A percentile compares a stretch with the other conserved stretches of the same genome.
Conservation (phyloP, 1,140 invertebrate species). For the Brachionus angularis region DNA sequence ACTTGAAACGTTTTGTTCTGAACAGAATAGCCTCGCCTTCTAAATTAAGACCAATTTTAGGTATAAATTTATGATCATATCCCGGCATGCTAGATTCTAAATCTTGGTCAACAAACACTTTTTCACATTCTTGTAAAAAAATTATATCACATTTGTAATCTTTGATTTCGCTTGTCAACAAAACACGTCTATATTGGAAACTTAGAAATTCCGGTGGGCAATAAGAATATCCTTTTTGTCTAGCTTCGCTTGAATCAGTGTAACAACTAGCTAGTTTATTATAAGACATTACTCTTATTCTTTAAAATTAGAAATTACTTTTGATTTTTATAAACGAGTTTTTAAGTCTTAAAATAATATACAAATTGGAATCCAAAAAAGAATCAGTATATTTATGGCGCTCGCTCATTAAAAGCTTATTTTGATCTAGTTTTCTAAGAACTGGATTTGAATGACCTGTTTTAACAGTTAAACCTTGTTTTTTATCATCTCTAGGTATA, state of each 20-base stretch:
- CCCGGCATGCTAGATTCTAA: not conserved
- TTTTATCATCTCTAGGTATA: not conserved
- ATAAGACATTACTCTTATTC: constrained; percentile 20
- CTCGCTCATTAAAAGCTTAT: constrained; percentile 14
- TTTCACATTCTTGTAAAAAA: constrained; percentile 41
- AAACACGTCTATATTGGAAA: too few species aligned
- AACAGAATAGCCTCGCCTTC: too few species aligned
- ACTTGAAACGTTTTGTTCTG: too few species aligned
- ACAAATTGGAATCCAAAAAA: constrained; percentile 1
- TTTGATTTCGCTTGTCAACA: too few species aligned
- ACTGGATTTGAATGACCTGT: not conserved
- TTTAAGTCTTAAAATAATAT: not conserved
- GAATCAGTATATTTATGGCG: not conserved
- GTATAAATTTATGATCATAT: not conserved
- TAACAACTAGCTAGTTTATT: constrained; percentile 22
- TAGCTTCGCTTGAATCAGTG: not conserved
- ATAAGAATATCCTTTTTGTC: not conserved
- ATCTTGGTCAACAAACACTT: not conserved
- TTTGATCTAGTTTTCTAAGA: not conserved
- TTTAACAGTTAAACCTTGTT: not conserved
- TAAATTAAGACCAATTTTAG: not conserved
- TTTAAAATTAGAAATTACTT: too few species aligned
- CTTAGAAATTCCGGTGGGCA: constrained; percentile 10
- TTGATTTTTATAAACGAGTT: too few species aligned
- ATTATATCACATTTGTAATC: constrained; percentile 12